A percentile compares a stretch with the other conserved stretches of the same genome.
Conservation (phyloP, 2,797 vertebrate genomes). For the Myripristis jacobus region DNA sequence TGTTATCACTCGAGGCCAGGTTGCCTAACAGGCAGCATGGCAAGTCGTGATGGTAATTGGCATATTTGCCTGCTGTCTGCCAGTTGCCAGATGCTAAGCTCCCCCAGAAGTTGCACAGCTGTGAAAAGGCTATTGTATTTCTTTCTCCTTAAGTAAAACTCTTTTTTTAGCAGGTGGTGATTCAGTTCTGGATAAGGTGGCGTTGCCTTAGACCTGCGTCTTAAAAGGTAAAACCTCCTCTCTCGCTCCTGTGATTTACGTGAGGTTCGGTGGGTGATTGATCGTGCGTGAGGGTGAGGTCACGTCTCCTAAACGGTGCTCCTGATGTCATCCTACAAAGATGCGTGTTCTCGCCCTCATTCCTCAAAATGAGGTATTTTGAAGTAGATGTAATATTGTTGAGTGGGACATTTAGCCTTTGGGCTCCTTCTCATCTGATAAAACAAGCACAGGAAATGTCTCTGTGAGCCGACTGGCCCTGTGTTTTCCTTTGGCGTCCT, state of each 20-base stretch:
- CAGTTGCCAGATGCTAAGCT: conserved; percentile 69
- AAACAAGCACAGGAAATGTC: conserved; percentile 86
- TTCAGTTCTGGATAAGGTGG: conserved; percentile 57
- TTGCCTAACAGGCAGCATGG: conserved; percentile 68
- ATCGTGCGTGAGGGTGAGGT: conserved; percentile 76
- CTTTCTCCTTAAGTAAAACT: conserved; percentile 36
- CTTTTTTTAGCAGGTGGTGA: conserved; percentile 63
- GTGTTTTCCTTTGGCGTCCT: conserved; percentile 72
- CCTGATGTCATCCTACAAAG: conserved; percentile 79
- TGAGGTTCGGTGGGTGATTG: conserved; percentile 68
- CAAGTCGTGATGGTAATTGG: conserved; percentile 70
- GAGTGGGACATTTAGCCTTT: conserved; percentile 68
- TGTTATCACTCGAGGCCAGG: conserved; percentile 71
- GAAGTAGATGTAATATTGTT: conserved; percentile 59
- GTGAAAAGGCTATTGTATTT: conserved; percentile 51
- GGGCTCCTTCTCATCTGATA: conserved; percentile 83
- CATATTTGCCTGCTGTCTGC: conserved; percentile 71
- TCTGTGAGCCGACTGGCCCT: conserved; percentile 79
- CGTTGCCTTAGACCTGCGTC: conserved; percentile 50
- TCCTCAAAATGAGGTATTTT: conserved; percentile 58
- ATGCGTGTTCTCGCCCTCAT: conserved; percentile 68
- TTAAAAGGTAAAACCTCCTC: conserved; percentile 73
- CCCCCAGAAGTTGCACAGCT: conserved; percentile 61
- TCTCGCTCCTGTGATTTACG: conserved; percentile 44
- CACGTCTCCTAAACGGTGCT: conserved; percentile 65